Evolutionary conservation across 2,113 vertebrate genomes (phyloP).

Genomic region (Accipiter virgatus): DNA sequence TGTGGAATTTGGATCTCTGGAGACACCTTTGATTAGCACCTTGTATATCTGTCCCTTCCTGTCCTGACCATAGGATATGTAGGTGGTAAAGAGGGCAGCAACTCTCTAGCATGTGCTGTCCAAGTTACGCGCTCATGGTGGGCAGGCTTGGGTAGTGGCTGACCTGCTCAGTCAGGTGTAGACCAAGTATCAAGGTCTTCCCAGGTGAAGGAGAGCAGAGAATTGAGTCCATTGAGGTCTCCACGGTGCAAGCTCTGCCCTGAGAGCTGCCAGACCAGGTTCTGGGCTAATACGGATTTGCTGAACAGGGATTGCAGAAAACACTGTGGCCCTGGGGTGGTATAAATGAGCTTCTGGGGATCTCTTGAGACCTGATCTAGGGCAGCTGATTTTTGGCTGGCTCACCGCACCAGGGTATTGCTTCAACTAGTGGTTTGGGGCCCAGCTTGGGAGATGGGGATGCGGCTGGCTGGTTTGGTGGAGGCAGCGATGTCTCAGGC

Average conservation of each 20-base stretch:
- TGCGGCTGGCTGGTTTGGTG: not conserved
- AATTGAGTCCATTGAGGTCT: not conserved
- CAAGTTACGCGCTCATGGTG: fast-evolving
- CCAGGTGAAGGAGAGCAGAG: not conserved
- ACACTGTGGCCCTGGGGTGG: not conserved
- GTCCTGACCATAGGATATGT: fast-evolving
- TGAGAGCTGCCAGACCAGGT: not conserved
- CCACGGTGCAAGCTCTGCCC: fast-evolving
- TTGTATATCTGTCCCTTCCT: not conserved
- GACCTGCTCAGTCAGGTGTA: not conserved
- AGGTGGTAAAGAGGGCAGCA: not conserved
- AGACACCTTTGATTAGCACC: not conserved
- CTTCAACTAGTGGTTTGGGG: not conserved
- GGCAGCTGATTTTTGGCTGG: not conserved
- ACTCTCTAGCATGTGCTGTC: fast-evolving
- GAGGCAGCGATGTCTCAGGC: not conserved
- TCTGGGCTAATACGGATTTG: not conserved
- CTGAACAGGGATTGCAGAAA: not conserved
- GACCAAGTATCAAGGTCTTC: not conserved
- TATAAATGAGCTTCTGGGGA: not conserved
- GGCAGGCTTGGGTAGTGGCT: not conserved
- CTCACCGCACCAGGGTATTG: not conserved
- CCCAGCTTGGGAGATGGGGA: not conserved
- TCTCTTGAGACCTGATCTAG: not conserved
- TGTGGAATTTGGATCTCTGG: not conserved